Evolutionary conservation across 2,888 invertebrate species (phyloP).

Genomic region (Lepidocyrtinus sp.): DNA sequence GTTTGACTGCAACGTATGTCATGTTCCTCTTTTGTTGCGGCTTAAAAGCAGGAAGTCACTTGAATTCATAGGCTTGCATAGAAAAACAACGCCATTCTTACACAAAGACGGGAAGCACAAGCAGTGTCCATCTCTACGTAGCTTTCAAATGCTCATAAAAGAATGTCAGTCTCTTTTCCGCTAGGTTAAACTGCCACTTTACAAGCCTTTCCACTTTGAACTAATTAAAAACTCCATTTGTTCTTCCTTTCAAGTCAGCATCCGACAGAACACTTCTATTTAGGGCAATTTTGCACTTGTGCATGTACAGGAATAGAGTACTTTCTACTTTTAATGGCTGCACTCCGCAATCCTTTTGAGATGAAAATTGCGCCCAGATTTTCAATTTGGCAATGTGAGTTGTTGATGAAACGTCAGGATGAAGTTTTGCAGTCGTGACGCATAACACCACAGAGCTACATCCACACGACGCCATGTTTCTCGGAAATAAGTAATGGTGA

Average conservation of each 20-base stretch:
- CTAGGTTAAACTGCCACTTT: slow-evolving; percentile 35
- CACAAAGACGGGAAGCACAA: not conserved
- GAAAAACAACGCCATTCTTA: no score
- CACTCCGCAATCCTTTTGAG: no score
- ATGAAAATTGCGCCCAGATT: no score
- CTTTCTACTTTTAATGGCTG: no score
- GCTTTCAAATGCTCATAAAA: slow-evolving; percentile 28
- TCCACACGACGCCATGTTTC: no score
- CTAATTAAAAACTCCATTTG: slow-evolving; percentile 44
- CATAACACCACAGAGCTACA: no score
- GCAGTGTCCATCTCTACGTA: not conserved
- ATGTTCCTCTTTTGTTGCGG: slow-evolving; percentile 1
- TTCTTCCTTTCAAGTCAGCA: not conserved
- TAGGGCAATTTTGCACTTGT: not conserved
- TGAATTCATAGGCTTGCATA: slow-evolving; percentile 9
- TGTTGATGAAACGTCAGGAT: no score
- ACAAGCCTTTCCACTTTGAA: slow-evolving; percentile 53
- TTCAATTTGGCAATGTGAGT: no score
- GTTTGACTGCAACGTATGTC: not conserved
- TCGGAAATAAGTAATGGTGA: no score
- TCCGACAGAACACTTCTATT: not conserved
- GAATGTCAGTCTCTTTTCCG: slow-evolving; percentile 11
- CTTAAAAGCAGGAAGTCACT: slow-evolving; percentile 8
- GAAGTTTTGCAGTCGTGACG: no score
- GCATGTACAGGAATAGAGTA: no score